Evolutionary conservation across 2,888 invertebrate species (phyloP), one percentile per base, ranked within the genome.

Genomic region (Cybosia mesomella): DNA sequence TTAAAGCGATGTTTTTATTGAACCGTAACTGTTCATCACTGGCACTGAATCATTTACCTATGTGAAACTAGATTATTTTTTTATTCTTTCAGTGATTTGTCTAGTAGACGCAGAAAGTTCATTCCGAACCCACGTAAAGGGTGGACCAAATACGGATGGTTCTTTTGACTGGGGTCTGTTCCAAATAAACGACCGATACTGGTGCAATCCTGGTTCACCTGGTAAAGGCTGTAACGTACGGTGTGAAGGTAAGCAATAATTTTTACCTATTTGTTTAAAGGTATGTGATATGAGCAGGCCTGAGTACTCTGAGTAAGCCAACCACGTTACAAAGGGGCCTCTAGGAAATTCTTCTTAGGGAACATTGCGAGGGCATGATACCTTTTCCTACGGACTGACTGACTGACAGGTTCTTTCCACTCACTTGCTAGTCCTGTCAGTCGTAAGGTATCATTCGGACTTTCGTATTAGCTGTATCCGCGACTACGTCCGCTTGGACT

Each of bases 51-150:
- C n/a, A n/a, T n/a, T 28, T 28, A 28, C 28, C 2, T 28, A 28
- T 28, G 5, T 28, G 28, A 28, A 28, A 28, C 28, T 5, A 24
- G 24, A 1, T 13, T 22, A n/a, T 49, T 21, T 22, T 55, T 21
- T 49, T 58, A 15, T 39, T 59, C 18, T 64, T 68, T 53, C 76
- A 91, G 90, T 95, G 94, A 86, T 95, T 9, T 95, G 95, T 68
- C 75, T 95, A n/a, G 89, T 92, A 9, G 89, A 93, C 73, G 85
- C 87, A 5, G 95, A 95, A 75, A 95, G 95, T 72, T 82, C 85
- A 0, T 85, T 92, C n/a, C 89, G 89, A 64, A 94, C 95, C 0
- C 83, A 87, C 60, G 87, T 87, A n/a, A 83, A 89, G 34, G 92
- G 94, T 5, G 84, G 61, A 9, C 60, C 83, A 8, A 95, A 95